Conservation (phyloP, 1,140 invertebrate genomes). For the Platorchestia sp. region DNA sequence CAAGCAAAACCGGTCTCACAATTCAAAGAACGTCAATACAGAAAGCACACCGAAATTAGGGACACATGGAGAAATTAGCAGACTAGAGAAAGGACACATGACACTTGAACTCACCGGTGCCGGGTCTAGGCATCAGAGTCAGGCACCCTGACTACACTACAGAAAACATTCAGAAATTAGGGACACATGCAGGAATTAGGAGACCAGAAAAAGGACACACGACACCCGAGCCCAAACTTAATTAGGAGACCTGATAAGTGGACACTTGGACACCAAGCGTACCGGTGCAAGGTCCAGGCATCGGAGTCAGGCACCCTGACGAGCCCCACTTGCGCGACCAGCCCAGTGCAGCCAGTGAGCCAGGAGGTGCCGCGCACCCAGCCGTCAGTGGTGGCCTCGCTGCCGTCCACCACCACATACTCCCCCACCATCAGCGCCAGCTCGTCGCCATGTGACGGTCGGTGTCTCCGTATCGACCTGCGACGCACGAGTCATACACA, state of each 20-base stretch:
- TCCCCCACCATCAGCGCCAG: constrained; percentile 87
- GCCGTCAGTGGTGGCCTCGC: constrained; percentile 82
- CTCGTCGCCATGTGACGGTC: constrained; percentile 84
- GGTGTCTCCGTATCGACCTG: constrained; percentile 72
- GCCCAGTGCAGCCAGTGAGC: constrained; percentile 83
- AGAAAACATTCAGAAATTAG: too few species aligned
- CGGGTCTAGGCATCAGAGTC: constrained; percentile 93
- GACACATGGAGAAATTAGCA: too few species aligned
- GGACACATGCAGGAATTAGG: too few species aligned
- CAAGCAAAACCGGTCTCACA: too few species aligned
- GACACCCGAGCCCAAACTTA: too few species aligned
- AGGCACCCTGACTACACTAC: constrained; percentile 83
- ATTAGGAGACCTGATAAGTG: too few species aligned
- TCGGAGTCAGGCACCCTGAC: constrained; percentile 87
- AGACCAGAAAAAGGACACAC: too few species aligned
- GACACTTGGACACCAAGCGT: neutral
- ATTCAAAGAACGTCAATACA: too few species aligned
- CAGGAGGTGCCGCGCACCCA: constrained; percentile 91
- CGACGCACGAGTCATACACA: constrained; percentile 80
- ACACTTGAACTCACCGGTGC: constrained; percentile 74
- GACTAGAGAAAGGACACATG: neutral
- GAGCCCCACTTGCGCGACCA: constrained; percentile 85
- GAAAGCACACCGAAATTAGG: too few species aligned
- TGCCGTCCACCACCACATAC: constrained; percentile 85
- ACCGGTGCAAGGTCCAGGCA: constrained; percentile 88